Base-by-base conservation (phyloP, 2,113 vertebrate species). In the Spilogale gracilis region DNA sequence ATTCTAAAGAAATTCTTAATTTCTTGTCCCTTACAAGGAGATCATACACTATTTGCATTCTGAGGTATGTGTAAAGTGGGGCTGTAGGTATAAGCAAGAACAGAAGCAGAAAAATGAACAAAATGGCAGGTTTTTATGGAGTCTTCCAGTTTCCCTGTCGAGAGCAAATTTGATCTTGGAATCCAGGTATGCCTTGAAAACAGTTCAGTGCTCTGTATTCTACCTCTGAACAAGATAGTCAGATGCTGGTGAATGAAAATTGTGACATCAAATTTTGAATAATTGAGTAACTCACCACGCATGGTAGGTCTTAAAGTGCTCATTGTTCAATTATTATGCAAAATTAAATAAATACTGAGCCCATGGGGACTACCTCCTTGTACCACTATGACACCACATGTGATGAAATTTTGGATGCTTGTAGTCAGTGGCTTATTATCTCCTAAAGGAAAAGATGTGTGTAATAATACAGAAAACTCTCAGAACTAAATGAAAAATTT, bases 271-370 rank as follows among this genome's bases (percentile, higher is more conserved):
- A 52, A 54, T 81, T 89, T 74, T 88, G 67, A 91, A 83, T 63
- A 88, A 91, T 43, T 56, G 9, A 97, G 30, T 20, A 80, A 61
- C 21, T 94, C 61, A 89, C 6, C 63, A 14, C 81, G 17, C 6
- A 74, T 73, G 45, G 1, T 65, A 93, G n/a, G n/a, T 88, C 23
- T 48, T 79, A 58, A 86, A 38, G 38, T 89, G 21, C 13, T 94
- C 32, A 45, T 52, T 94, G 73, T 87, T 67, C 30, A 79, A 80
- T 74, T 91, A 63, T 67, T 83, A 50, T 89, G 1, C 25, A 79
- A 73, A 88, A 84, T 95, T 94, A 93, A 95, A 50, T 83, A 83
- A 45, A 78, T 63, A 3, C 27, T 63, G 30, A 83, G 25, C 32
- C 23, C 16, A 71, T 79, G 60, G 50, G 17, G 78, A 65, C 83